Evolutionary conservation across 2,797 vertebrate genomes (phyloP).

Genomic region (Synanceia verrucosa): DNA sequence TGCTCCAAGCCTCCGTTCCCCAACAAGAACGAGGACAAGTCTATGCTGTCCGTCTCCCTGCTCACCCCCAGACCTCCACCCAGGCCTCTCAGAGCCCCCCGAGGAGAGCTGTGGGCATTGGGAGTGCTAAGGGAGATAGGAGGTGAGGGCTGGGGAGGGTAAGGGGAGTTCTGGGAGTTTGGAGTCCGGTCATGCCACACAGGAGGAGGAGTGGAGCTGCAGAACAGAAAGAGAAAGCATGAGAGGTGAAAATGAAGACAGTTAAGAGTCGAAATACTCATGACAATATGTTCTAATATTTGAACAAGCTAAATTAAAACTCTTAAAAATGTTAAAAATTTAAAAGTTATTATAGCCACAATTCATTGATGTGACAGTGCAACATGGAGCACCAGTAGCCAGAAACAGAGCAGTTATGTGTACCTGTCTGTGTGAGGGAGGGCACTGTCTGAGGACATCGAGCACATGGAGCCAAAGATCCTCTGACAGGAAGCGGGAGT

Average conservation of each 20-base stretch:
- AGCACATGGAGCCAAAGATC: slow-evolving; percentile 81
- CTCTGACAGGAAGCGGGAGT: slow-evolving; percentile 79
- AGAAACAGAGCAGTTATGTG: not conserved
- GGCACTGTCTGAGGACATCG: slow-evolving; percentile 77
- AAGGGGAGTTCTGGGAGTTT: slow-evolving; percentile 55
- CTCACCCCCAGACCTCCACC: slow-evolving; percentile 32
- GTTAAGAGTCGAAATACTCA: not conserved
- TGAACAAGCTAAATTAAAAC: not conserved
- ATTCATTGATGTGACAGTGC: not conserved
- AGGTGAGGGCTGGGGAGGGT: slow-evolving; percentile 54
- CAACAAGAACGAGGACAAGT: slow-evolving; percentile 59
- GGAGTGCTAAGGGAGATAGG: slow-evolving; percentile 73
- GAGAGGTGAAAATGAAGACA: not conserved
- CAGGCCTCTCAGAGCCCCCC: slow-evolving; percentile 60
- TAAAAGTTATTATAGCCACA: not conserved
- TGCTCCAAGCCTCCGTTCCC: slow-evolving; percentile 81
- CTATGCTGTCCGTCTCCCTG: slow-evolving; percentile 58
- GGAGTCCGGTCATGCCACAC: slow-evolving; percentile 66
- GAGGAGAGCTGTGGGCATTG: slow-evolving; percentile 77
- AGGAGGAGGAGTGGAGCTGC: slow-evolving; percentile 69
- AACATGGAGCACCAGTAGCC: not conserved
- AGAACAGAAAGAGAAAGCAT: slow-evolving; percentile 1
- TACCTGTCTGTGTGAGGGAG: slow-evolving; percentile 82
- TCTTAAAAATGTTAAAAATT: not conserved
- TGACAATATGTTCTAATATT: not conserved